Percentiles rank a stretch among this genome's conserved stretches.
These are phyloP conservation scores for Syndactyla subalaris DNA, from an alignment of 2,797 vertebrate genomes.

Conservation along the genomic window DNA sequence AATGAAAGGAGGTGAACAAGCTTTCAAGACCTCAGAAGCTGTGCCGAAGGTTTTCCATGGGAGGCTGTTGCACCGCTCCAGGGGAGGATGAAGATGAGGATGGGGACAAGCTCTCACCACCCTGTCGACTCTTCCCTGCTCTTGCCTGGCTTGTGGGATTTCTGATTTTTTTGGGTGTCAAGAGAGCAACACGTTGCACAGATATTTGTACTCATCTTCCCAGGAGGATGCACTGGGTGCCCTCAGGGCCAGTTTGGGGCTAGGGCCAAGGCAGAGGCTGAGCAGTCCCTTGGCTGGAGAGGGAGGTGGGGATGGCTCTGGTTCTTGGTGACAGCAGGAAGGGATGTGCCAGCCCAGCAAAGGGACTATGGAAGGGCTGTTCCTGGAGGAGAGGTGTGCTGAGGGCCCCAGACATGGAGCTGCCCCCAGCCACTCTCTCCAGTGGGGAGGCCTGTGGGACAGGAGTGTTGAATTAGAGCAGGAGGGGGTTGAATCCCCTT, in stretches of 20 bases:
- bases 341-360: neutral
- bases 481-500: neutral
- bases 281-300: neutral
- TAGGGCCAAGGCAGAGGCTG: neutral
- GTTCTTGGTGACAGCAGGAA: accelerated
- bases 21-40: conserved; percentile 76
- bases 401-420: accelerated
- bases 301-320: neutral
- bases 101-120: neutral
- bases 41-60: conserved; percentile 58
- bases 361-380: neutral
- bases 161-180: neutral
- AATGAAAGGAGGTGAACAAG: conserved; percentile 81
- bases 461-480: neutral
- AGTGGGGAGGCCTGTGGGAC: neutral
- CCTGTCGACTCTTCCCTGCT: neutral
- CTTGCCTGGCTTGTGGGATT: neutral
- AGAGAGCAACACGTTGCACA: neutral
- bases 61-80: conserved; percentile 27
- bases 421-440: neutral
- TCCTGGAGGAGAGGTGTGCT: neutral
- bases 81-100: neutral
- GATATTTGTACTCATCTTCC: neutral
- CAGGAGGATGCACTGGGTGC: neutral
- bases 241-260: neutral